A percentile compares a stretch with the other conserved stretches of the same genome.
phyloP scores from a whole-genome alignment of 2,797 vertebrate species.

The Bovichtus diacanthus region DNA sequence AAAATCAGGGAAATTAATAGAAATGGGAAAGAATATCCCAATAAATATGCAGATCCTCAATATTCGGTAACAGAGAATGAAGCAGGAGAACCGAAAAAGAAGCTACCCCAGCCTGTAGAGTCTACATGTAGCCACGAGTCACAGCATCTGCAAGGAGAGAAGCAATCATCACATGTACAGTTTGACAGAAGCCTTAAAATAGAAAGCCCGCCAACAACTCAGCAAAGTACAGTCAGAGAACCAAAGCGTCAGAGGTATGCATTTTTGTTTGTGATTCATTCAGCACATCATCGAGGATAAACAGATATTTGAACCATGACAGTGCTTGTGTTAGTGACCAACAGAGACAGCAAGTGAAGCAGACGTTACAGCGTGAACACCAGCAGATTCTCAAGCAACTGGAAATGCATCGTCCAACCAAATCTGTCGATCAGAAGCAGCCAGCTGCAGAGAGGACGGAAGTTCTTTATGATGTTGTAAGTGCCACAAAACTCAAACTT shows the following conservation, averaged over 20 bases:
- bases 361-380: conserved; percentile 40
- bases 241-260: conserved; percentile 46
- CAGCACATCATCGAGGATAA: neutral
- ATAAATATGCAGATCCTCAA: conserved; percentile 15
- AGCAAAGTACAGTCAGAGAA: conserved; percentile 25
- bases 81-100: conserved; percentile 5
- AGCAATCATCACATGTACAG: conserved; percentile 13
- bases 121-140: neutral
- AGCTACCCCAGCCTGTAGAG: neutral
- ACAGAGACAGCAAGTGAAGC: conserved; percentile 58
- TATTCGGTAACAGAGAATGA: neutral
- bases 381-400: conserved; percentile 71
- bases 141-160: conserved; percentile 2
- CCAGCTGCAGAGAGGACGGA: conserved; percentile 78
- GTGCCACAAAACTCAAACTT: neutral
- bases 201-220: conserved; percentile 20
- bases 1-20: conserved; percentile 48
- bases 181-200: conserved; percentile 12
- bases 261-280: neutral
- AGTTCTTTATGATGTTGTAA: conserved; percentile 79
- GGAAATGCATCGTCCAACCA: conserved; percentile 70
- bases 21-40: conserved; percentile 19
- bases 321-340: conserved; percentile 41
- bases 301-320: conserved; percentile 12
- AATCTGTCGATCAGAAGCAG: conserved; percentile 75